Evolutionary conservation across 2,797 vertebrate genomes (phyloP), one percentile per base, ranked within the genome.

Genomic region (Myotis findleyi): DNA sequence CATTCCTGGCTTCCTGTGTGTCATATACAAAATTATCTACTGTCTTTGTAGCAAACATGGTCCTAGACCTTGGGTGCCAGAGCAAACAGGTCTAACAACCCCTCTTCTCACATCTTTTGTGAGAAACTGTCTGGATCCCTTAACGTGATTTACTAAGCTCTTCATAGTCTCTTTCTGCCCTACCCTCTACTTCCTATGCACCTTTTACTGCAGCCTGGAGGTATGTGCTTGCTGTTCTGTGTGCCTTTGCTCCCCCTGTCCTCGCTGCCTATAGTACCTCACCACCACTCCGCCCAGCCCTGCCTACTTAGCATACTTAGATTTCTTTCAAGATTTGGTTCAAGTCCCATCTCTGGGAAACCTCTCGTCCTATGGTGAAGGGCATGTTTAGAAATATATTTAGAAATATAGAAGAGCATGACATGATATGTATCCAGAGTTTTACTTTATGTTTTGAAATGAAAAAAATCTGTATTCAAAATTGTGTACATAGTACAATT

Each of bases 361-460:
- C 51, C n/a, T 62, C n/a, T 71, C 53, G 47, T 66, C 44, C 57
- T 10, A 3, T 36, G 13, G 44, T 33, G 59, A 75, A 72, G 77
- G 51, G 69, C 11, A 3, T 82, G 44, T 49, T 85, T 33, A 53
- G 59, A 90, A 55, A 5, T 66, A 68, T 41, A 18, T 59, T 72
- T 44, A 83, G 47, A 76, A 69, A 17, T 73, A 36, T 41, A 18
- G 44, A 80, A 81, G 44, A 41, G 25, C 57, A 59, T 81, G 51
- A 55, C 68, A 38, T 6, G 11, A 14, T 87, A 3, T 18, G 14
- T 79, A 64, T 87, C 57, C 21, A 84, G 82, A 87, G 62, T 72
- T 91, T 81, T 66, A 71, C 69, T 92, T 64, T 25, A 51, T 87
- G 38, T 27, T 92, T 88, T 53, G 62, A 87, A 77, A 81, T 62